Percentiles rank a stretch among this genome's conserved stretches.
These are phyloP conservation scores for Amphiduros pacificus DNA, from an alignment of 2,888 invertebrate genomes.

Conservation along the genomic window DNA sequence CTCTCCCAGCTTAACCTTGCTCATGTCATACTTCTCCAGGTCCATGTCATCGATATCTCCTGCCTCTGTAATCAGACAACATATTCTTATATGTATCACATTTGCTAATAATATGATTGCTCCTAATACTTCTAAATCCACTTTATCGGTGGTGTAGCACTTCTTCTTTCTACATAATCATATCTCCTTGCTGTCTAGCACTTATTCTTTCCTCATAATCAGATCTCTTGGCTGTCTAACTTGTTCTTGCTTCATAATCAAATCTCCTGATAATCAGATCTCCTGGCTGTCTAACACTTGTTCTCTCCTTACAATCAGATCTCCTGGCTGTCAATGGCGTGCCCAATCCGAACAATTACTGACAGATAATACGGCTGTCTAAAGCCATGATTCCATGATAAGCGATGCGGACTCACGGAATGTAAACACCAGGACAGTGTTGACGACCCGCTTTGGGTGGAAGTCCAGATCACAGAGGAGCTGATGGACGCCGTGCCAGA, in stretches of 20 bases:
- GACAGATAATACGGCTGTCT: conserved; percentile 8
- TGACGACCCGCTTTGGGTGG: conserved; percentile 36
- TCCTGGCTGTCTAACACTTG: no score
- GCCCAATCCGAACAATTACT: background rate
- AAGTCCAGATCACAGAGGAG: conserved; percentile 44
- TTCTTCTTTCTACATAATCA: no score
- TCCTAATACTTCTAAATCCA: no score
- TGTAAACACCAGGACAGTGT: conserved; percentile 49
- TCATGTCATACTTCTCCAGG: conserved; percentile 34
- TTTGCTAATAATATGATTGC: no score
- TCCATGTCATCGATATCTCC: conserved; percentile 33
- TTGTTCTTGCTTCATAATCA: no score
- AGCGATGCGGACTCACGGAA: conserved; percentile 43
- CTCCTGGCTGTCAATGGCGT: no score
- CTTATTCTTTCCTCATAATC: no score
- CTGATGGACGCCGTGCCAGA: conserved; percentile 48
- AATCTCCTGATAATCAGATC: no score
- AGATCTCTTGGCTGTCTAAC: no score
- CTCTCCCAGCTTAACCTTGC: conserved; percentile 29
- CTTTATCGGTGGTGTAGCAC: no score
- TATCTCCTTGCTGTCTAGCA: no score
- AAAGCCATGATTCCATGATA: conserved; percentile 4
- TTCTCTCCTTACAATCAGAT: no score
- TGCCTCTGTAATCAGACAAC: conserved; percentile 30
- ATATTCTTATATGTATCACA: background rate